Evolutionary conservation across 2,113 vertebrate genomes (phyloP).

Genomic region (Hippocampus zosterae): DNA sequence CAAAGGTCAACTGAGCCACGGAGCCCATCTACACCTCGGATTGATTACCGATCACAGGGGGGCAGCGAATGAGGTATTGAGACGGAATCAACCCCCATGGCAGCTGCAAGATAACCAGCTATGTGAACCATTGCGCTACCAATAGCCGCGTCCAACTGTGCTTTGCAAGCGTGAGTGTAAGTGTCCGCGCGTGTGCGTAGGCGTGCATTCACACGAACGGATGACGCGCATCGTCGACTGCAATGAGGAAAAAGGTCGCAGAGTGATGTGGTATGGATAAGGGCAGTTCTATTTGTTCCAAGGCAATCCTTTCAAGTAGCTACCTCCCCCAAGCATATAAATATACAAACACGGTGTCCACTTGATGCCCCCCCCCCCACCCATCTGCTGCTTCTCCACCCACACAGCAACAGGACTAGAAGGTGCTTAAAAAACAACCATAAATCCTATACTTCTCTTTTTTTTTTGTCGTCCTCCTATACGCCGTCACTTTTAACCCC

Average conservation of each 20-base stretch:
- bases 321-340: constrained; percentile 7
- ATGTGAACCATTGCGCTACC: too few relatives aligned
- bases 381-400: constrained; percentile 34
- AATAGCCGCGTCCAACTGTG: too few relatives aligned
- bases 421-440: constrained; percentile 56
- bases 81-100: too few relatives aligned
- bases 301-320: constrained; percentile 26
- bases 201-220: background rate
- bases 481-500: background rate
- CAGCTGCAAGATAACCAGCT: too few relatives aligned
- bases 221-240: background rate
- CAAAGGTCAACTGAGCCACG: too few relatives aligned
- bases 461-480: constrained; percentile 17
- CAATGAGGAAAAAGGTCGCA: background rate
- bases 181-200: background rate
- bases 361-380: constrained; percentile 3
- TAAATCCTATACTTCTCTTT: constrained; percentile 23
- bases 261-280: background rate
- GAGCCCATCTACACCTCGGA: too few relatives aligned
- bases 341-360: constrained; percentile 1
- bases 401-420: constrained; percentile 43
- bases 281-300: constrained; percentile 16
- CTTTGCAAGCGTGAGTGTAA: too few relatives aligned
- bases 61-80: too few relatives aligned
- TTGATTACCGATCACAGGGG: too few relatives aligned